Base-by-base conservation (phyloP, 2,113 vertebrate genomes). In the Acrocephalus kingi region DNA sequence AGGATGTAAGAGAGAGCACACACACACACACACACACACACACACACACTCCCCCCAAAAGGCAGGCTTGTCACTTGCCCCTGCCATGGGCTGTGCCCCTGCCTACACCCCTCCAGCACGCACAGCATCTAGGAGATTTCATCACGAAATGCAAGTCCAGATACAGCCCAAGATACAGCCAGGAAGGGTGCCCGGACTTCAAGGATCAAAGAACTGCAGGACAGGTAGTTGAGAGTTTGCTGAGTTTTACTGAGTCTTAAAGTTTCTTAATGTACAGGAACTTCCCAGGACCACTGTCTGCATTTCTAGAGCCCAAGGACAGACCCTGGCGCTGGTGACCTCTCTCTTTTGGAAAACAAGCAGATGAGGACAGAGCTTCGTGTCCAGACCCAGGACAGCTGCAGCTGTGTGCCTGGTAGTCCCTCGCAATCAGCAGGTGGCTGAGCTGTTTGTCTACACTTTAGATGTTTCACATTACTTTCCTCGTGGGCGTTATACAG, bases 391-490 rank as follows among this genome's bases (percentile, higher is more conserved):
- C 31, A 31, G 30, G 80, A 23, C 35, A 88, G 84, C 58, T 80
- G 80, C 91, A 87, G 68, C 93, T 95, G 59, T 61, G 24, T 62
- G 80, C 64, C 73, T 81, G 56, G 73, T 87, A 92, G 80, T 81
- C 77, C 5, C 4, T 14, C 1, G 0, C 48, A 28, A 37, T 90
- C 84, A 96, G 87, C 89, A 95, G 94, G 96, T 96, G 74, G 69
- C 52, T 87, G 76, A 93, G 56, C 30, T 81, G 48, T 72, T 89
- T 92, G 56, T 78, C 93, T 81, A 37, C 30, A 25, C 76, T 89
- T 77, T 66, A 31, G 68, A 16, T 93, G 76, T 74, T 96, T 77
- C 59, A 43, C 72, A 78, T 89, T 84, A 39, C 49, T 88, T 84
- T 61, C 63, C 52, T 86, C 2, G 30, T 92, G 69, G 91, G 69